Base-by-base conservation (phyloP, 2,797 vertebrate species). In the Coranthus polyacanthus region DNA sequence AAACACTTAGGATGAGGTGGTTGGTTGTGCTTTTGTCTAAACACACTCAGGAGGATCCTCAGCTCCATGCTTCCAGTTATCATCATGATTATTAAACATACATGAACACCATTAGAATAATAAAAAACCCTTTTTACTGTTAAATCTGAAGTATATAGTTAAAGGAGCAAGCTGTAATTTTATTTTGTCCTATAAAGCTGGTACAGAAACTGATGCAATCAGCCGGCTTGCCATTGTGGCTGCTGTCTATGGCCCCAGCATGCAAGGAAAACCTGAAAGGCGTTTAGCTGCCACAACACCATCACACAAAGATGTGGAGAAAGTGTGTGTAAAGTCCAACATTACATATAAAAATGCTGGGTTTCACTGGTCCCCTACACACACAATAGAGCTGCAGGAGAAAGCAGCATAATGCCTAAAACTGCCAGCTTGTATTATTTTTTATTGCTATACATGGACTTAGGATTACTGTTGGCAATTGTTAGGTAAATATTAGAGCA, bases 51-150 rank as follows among this genome's bases (percentile, higher is more conserved):
- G 82, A 83, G 78, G 63, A 79, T 76, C 82, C 77, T 82, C 82
- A 79, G 82, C 80, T 75, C 78, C 76, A 72, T 78, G 85, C 83
- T 95, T 96, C 94, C 95, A 96, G 95, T 95, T 96, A 94, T 93
- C 90, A 51, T 92, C 88, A 92, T 94, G 88, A 85, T 87, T 83
- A 90, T 87, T 85, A 85, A 83, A 91, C 81, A 87, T 61, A 90
- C 87, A 87, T 60, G 86, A 63, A 88, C 69, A 85, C 70, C 73
- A 75, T 90, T 83, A 87, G 72, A 83, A 82, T 75, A 75, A 79
- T 81, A 66, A 82, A 84, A 85, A 77, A 68, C 52, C 45, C 82
- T 78, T 87, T 78, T 78, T 78, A 72, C 76, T 84, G 79, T 80
- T 80, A 84, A 67, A 68, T 75, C 39, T 73, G 57, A 62, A 77